Evolutionary conservation across 1,140 invertebrate species (phyloP).

Genomic region (Metaphire vulgaris): DNA sequence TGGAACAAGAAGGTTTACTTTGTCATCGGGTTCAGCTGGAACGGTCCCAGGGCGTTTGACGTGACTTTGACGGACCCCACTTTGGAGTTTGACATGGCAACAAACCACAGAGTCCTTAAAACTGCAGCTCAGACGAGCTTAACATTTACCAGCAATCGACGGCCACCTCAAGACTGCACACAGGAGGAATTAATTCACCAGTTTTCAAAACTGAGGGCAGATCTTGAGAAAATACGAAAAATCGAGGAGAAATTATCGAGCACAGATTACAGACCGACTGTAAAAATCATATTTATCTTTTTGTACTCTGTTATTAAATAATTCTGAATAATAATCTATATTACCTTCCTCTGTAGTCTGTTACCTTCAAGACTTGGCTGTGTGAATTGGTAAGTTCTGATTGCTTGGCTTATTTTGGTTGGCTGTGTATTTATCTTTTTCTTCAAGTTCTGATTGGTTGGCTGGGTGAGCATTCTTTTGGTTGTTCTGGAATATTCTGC

Average conservation of each 20-base stretch:
- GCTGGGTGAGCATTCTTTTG: too few relatives aligned
- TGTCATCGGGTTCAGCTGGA: constrained; percentile 13
- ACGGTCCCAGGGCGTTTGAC: constrained; percentile 1
- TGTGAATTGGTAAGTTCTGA: neutral
- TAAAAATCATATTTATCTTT: neutral
- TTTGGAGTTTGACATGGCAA: neutral
- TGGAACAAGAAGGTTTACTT: constrained; percentile 14
- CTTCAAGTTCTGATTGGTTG: too few relatives aligned
- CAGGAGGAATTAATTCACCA: neutral
- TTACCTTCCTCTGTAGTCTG: neutral
- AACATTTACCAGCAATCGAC: neutral
- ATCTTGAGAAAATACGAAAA: neutral
- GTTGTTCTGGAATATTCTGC: too few relatives aligned
- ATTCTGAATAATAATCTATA: neutral
- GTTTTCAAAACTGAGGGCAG: neutral
- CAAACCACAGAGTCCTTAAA: neutral
- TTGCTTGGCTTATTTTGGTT: neutral
- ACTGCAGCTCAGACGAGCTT: neutral
- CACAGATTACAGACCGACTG: neutral
- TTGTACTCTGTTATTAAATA: neutral
- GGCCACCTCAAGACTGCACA: neutral
- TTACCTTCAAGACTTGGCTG: neutral
- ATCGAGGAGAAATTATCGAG: neutral
- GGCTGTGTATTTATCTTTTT: neutral
- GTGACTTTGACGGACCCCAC: constrained; percentile 5